Percentiles rank a stretch among this genome's conserved stretches.
phyloP scores from a whole-genome alignment of 2,888 invertebrate genomes.

The Aspidiotus rigidus region DNA sequence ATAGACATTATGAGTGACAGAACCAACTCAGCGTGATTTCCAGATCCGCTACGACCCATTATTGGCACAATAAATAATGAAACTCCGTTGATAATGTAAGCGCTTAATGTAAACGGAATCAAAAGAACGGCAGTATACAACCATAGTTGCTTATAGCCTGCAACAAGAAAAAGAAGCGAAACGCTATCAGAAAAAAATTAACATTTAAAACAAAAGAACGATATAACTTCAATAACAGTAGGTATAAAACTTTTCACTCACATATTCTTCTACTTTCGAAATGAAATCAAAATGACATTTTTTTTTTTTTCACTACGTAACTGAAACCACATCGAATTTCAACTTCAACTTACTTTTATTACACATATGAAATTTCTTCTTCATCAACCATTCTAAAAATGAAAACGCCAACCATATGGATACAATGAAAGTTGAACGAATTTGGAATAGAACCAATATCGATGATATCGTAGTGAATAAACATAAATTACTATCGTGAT shows the following conservation, averaged over 20 bases:
- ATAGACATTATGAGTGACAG: conserved; percentile 38
- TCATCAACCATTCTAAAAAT: conserved; percentile 23
- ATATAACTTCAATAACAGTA: too few species aligned
- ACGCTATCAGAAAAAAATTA: not conserved
- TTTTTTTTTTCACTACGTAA: too few species aligned
- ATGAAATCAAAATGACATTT: too few species aligned
- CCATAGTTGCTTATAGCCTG: conserved; percentile 50
- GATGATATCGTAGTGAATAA: conserved; percentile 23
- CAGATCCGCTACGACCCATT: conserved; percentile 65
- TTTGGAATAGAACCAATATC: conserved; percentile 7
- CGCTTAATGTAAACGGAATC: conserved; percentile 57
- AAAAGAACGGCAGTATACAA: conserved; percentile 50
- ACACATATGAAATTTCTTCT: conserved; percentile 14
- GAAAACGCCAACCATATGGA: conserved; percentile 31
- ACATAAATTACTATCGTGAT: conserved; percentile 25
- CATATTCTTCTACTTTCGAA: too few species aligned
- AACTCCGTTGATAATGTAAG: conserved; percentile 61
- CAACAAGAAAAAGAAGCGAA: conserved; percentile 37
- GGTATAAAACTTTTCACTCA: too few species aligned
- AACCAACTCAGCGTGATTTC: conserved; percentile 58
- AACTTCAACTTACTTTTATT: conserved; percentile 21
- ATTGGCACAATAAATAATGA: conserved; percentile 69
- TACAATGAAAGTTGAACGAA: conserved; percentile 28
- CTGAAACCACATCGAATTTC: too few species aligned
- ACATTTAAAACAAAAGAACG: not conserved